A percentile compares a stretch with the other conserved stretches of the same genome.
phyloP scores from a whole-genome alignment of 2,113 vertebrate genomes.

The Nettapus auritus region DNA sequence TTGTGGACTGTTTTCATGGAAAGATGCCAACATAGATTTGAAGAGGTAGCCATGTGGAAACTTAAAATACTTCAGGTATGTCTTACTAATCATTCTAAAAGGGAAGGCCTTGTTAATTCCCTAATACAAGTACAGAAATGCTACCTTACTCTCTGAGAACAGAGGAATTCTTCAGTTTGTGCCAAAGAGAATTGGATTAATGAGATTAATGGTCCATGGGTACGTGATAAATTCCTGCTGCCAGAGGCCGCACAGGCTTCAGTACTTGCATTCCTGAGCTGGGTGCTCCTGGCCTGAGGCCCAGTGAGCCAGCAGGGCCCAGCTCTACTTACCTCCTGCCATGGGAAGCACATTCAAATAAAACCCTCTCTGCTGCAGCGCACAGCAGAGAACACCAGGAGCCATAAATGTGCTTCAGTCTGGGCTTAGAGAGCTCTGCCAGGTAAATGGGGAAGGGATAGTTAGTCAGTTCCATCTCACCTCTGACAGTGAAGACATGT shows the following conservation, averaged over 20 bases:
- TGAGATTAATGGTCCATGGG: background rate
- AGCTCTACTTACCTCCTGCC: rapidly evolving
- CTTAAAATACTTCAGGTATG: background rate
- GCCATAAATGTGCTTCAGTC: background rate
- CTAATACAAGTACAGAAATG: background rate
- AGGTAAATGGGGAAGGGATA: background rate
- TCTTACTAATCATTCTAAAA: slow-evolving; percentile 37
- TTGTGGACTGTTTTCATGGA: background rate
- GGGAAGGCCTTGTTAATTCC: background rate
- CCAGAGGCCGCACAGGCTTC: background rate
- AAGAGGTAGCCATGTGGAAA: background rate
- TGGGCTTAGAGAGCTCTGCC: background rate
- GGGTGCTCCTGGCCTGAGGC: background rate
- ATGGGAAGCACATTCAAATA: background rate
- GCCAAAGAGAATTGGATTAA: background rate
- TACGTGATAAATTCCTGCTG: background rate
- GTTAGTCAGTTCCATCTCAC: background rate
- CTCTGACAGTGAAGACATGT: background rate
- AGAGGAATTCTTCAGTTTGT: background rate
- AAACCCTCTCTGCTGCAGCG: background rate
- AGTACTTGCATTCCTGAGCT: background rate
- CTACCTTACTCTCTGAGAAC: background rate
- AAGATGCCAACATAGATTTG: background rate
- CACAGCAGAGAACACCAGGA: background rate
- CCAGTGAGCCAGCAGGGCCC: background rate